Evolutionary conservation across 2,888 invertebrate species (phyloP).

Genomic region (Ichneumon xanthorius): DNA sequence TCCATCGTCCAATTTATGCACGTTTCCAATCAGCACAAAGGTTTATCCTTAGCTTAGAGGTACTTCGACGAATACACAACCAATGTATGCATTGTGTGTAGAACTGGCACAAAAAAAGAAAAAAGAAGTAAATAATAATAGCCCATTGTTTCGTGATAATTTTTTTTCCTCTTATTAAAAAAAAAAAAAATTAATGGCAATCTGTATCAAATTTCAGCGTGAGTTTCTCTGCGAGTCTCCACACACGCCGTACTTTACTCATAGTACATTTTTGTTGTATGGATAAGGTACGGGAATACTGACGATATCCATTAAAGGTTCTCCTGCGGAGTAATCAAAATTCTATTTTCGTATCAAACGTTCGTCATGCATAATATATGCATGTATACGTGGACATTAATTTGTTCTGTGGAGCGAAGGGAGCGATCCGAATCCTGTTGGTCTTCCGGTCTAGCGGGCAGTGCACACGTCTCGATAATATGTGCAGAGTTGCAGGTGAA

Average conservation of each 20-base stretch:
- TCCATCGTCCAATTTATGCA: conserved; percentile 66
- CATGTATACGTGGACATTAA: conserved; percentile 38
- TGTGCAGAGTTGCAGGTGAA: conserved; percentile 47
- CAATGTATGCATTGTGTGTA: conserved; percentile 9
- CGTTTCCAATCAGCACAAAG: conserved; percentile 72
- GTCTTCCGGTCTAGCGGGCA: conserved; percentile 73
- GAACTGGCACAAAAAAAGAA: neutral
- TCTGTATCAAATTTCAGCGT: neutral
- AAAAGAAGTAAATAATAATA: neutral
- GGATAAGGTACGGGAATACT: neutral
- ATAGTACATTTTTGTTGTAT: neutral
- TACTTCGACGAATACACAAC: conserved; percentile 31
- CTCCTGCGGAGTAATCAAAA: neutral
- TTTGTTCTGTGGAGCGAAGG: conserved; percentile 57
- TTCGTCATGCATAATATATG: conserved; percentile 16
- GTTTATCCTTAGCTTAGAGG: conserved; percentile 68
- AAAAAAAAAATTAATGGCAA: neutral
- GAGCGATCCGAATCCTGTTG: conserved; percentile 72
- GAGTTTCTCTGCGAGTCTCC: too few species aligned
- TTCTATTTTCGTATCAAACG: conserved; percentile 26
- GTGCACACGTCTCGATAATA: conserved; percentile 65
- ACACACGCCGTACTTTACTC: too few species aligned
- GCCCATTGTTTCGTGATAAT: neutral
- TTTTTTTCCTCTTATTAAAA: neutral
- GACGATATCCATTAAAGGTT: neutral